Conservation (phyloP, 2,113 vertebrate species). For the Psammodynastes pulverulentus region DNA sequence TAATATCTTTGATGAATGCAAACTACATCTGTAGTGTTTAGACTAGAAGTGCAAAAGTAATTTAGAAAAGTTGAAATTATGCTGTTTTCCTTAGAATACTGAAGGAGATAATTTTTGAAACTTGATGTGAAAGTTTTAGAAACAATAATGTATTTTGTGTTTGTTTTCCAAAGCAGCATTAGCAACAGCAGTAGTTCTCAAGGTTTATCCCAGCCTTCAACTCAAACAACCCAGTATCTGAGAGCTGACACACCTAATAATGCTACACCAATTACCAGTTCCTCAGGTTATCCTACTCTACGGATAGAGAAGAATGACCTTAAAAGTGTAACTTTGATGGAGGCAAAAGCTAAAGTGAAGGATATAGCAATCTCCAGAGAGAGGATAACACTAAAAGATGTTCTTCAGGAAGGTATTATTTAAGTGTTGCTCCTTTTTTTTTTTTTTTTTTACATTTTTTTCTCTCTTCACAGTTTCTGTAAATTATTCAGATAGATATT, state of each 20-base stretch:
- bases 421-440: neutral
- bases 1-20: neutral
- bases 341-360: constrained; percentile 97
- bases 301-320: constrained; percentile 99
- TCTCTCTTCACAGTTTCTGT: neutral
- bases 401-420: constrained; percentile 90
- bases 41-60: neutral
- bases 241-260: constrained; percentile 98
- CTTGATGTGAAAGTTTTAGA: neutral
- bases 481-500: neutral
- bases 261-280: constrained; percentile 89
- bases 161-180: constrained; percentile 72
- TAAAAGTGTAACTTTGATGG: constrained; percentile 89
- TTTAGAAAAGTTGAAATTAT: neutral
- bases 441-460: neutral
- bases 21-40: neutral
- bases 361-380: constrained; percentile 96
- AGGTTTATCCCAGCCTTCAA: constrained; percentile 95
- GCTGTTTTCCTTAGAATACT: neutral
- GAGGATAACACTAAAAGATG: constrained; percentile 91
- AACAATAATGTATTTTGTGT: neutral
- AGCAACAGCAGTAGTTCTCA: constrained; percentile 97
- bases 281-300: constrained; percentile 91
- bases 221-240: constrained; percentile 97
- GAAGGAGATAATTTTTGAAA: accelerated